Conservation (phyloP, 2,113 vertebrate species). For the Haliaeetus leucogaster region DNA sequence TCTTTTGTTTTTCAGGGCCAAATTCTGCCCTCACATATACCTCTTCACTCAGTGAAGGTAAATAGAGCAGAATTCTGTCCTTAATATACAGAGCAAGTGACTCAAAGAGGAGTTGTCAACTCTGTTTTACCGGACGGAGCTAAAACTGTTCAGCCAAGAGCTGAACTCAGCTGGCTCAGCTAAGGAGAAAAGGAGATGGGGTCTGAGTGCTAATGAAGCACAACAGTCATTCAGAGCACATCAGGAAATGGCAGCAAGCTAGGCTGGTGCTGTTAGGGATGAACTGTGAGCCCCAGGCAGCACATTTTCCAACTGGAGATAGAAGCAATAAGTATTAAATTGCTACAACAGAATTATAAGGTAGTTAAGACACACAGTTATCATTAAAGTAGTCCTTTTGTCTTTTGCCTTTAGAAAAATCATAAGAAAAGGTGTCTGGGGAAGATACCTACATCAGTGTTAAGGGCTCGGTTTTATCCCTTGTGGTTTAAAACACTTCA, state of each 20-base stretch:
- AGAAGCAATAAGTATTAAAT: not conserved
- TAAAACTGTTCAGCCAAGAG: not conserved
- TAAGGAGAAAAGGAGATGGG: not conserved
- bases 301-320: not conserved
- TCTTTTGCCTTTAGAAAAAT: not conserved
- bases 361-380: not conserved
- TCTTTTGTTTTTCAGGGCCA: not conserved
- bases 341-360: not conserved
- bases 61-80: not conserved
- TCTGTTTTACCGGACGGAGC: not conserved
- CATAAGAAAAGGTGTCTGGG: not conserved
- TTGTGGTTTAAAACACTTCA: not conserved
- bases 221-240: not conserved
- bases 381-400: not conserved
- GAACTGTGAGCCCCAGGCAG: not conserved
- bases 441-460: not conserved
- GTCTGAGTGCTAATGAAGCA: not conserved
- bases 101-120: constrained; percentile 8
- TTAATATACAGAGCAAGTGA: not conserved
- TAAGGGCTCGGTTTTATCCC: not conserved
- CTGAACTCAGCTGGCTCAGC: not conserved
- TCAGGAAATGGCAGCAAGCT: not conserved
- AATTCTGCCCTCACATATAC: not conserved
- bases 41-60: not conserved
- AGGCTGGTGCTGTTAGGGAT: not conserved